Evolutionary conservation across 2,113 vertebrate genomes (phyloP).

Genomic region (Solea senegalensis): DNA sequence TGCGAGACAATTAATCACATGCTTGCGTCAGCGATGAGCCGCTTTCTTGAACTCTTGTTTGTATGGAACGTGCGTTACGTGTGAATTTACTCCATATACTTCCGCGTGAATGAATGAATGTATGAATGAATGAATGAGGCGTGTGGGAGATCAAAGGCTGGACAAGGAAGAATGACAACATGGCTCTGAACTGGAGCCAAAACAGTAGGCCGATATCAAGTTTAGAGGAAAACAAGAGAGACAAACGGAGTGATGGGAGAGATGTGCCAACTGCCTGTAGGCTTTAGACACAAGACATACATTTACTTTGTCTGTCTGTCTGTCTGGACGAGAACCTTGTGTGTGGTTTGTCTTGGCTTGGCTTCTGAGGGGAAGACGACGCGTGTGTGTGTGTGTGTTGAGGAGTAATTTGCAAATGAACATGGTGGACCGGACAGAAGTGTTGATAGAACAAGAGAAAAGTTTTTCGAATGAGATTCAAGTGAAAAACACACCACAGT

Average conservation of each 20-base stretch:
- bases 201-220: constrained; percentile 38
- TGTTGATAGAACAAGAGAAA: constrained; percentile 4
- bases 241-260: constrained; percentile 10
- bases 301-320: constrained; percentile 30
- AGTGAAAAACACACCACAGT: background rate
- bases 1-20: constrained; percentile 48
- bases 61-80: background rate
- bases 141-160: background rate
- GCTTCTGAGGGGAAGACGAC: constrained; percentile 21
- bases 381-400: background rate
- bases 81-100: background rate
- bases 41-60: background rate
- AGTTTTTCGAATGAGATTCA: background rate
- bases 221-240: constrained; percentile 15
- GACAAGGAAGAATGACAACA: constrained; percentile 11
- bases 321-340: background rate
- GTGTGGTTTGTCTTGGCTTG: constrained; percentile 19
- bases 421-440: background rate
- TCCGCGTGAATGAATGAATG: too few species aligned
- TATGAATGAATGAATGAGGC: too few species aligned
- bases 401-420: background rate
- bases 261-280: constrained; percentile 32
- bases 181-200: constrained; percentile 36
- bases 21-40: constrained; percentile 21
- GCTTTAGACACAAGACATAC: constrained; percentile 6